Evolutionary conservation across 2,888 invertebrate species (phyloP).

Genomic region (Chloroclystis v-ata): DNA sequence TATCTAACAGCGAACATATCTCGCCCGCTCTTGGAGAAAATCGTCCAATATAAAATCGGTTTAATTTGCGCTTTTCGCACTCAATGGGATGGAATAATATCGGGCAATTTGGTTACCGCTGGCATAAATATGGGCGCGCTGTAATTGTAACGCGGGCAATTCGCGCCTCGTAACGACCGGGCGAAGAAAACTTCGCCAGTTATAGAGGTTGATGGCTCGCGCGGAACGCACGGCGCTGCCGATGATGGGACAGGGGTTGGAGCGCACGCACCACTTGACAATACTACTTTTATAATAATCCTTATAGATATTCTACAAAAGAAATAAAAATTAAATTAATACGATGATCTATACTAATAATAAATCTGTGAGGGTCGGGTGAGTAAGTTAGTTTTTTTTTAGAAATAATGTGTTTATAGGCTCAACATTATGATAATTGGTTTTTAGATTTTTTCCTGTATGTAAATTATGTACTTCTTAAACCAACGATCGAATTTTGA

Average conservation of each 20-base stretch:
- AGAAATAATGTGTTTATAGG: no score
- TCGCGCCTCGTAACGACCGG: constrained; percentile 76
- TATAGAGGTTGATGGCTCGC: constrained; percentile 54
- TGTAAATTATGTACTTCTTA: no score
- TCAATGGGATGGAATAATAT: constrained; percentile 79
- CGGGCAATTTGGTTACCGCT: constrained; percentile 79
- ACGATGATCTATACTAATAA: no score
- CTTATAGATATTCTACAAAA: no score
- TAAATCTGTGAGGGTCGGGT: no score
- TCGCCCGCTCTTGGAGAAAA: constrained; percentile 73
- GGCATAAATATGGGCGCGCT: constrained; percentile 76
- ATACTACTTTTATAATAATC: no score
- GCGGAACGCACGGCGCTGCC: constrained; percentile 31
- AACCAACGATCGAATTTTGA: no score
- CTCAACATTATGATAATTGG: no score
- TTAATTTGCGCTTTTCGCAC: constrained; percentile 79
- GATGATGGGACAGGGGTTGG: constrained; percentile 15
- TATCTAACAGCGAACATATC: constrained; percentile 76
- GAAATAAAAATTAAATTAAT: no score
- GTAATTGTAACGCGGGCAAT: constrained; percentile 77
- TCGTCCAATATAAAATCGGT: constrained; percentile 79
- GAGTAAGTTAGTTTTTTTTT: no score
- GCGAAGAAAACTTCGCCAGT: constrained; percentile 73
- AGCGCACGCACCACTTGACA: background rate
- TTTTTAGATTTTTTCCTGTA: no score